Evolutionary conservation across 2,797 vertebrate genomes (phyloP).

Genomic region (Schizothorax lantsangensis): DNA sequence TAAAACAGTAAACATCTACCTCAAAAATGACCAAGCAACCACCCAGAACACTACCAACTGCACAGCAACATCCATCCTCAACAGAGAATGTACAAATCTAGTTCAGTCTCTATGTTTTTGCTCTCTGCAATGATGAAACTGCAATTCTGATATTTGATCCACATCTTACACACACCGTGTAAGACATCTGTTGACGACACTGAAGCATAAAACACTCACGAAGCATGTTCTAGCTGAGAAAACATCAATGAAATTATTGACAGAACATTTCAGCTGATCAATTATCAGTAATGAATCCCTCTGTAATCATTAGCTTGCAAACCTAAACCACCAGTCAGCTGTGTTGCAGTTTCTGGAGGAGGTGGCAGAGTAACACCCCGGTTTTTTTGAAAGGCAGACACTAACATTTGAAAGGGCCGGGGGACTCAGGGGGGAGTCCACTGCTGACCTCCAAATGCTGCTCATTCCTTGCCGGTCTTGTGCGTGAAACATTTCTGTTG

Average conservation of each 20-base stretch:
- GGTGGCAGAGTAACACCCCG: conserved; percentile 77
- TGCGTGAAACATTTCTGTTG: conserved; percentile 86
- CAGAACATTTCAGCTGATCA: conserved; percentile 58
- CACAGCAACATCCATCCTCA: background rate
- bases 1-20: background rate
- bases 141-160: background rate
- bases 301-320: conserved; percentile 62
- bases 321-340: conserved; percentile 60
- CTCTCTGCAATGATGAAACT: background rate
- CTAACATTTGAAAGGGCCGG: conserved; percentile 81
- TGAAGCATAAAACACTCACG: background rate
- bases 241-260: conserved; percentile 54
- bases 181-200: conserved; percentile 3
- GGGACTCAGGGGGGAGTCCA: conserved; percentile 69
- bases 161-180: background rate
- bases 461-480: conserved; percentile 83
- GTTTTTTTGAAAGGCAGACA: conserved; percentile 78
- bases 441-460: conserved; percentile 84
- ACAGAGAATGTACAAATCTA: background rate
- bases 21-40: background rate
- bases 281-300: conserved; percentile 45
- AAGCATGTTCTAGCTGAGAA: conserved; percentile 44
- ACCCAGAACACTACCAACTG: background rate
- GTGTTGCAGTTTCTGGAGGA: conserved; percentile 69
- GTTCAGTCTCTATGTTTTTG: background rate